Evolutionary conservation across 2,113 vertebrate genomes (phyloP), one percentile per base, ranked within the genome.

Genomic region (Abramis brama): DNA sequence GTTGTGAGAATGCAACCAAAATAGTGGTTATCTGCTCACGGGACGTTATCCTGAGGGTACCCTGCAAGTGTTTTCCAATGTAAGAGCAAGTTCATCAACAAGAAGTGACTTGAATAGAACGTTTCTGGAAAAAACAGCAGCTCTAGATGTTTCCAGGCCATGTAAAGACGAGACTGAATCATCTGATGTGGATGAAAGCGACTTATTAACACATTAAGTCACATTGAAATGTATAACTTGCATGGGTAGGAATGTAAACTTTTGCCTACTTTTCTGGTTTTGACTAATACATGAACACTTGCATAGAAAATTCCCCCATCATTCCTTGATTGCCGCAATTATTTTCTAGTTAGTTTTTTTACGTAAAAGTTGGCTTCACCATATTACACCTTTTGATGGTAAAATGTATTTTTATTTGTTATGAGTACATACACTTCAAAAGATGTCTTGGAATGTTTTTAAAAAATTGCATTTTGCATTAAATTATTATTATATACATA

Each of bases 211-310:
- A 43, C 39, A 43, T 43, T 43, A 39, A 92, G 84, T 92, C 93
- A 91, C 79, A 92, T 91, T 93, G 81, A 90, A 90, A 91, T 91
- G 70, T 91, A 86, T 93, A 90, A 92, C 92, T 88, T 94, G 94
- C 94, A 95, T 94, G 94, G 92, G 88, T 93, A 91, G 86, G 90
- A 94, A 94, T 93, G 91, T 94, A 91, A 83, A 87, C 79, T 77
- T 86, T 91, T 91, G 90, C 83, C 79, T 74, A 89, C 87, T 89
- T 83, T 71, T 80, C 43, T 86, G 33, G 12, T 77, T 85, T 80
- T 78, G 87, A 89, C 13, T 81, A 19, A 88, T 66, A 59, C 9
- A 83, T 84, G 62, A 82, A 89, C 84, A 91, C 81, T 87, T 87
- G 89, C 85, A 89, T 86, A 87, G 68, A 86, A 83, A 90, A 82